A percentile compares a stretch with the other conserved stretches of the same genome.
Evolutionary conservation across 1,140 invertebrate species (phyloP).

Genomic region (Goniozus legneri): DNA sequence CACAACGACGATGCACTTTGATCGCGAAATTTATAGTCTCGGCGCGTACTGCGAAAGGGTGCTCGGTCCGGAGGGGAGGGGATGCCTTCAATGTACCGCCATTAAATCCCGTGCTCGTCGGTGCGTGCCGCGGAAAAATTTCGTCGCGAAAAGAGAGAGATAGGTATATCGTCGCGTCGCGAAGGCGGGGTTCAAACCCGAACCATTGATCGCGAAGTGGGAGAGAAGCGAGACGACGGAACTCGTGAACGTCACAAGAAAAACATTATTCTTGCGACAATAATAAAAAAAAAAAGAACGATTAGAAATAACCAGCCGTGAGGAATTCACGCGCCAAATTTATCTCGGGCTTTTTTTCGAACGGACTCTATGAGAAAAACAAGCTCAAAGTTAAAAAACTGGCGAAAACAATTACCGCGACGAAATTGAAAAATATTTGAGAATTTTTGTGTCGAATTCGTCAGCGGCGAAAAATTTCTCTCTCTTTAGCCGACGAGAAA

Average conservation of each 20-base stretch:
- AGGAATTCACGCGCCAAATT: neutral
- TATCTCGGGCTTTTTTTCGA: neutral
- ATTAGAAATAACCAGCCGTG: too few relatives aligned
- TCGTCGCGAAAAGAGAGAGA: too few relatives aligned
- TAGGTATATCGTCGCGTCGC: conserved; percentile 21
- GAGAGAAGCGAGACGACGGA: neutral
- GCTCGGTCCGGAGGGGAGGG: too few relatives aligned
- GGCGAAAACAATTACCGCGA: too few relatives aligned
- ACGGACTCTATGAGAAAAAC: too few relatives aligned
- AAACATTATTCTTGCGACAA: conserved; percentile 33
- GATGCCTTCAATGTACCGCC: conserved; percentile 31
- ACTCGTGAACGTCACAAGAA: conserved; percentile 23
- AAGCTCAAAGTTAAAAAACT: too few relatives aligned
- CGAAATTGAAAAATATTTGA: too few relatives aligned
- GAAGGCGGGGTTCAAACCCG: conserved; percentile 18
- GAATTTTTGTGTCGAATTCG: too few relatives aligned
- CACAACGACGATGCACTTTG: conserved; percentile 33
- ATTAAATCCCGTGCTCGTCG: conserved; percentile 32
- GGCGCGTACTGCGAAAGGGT: too few relatives aligned
- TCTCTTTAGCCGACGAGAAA: too few relatives aligned
- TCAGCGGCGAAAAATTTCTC: too few relatives aligned
- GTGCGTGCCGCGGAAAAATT: conserved; percentile 34
- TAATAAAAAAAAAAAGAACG: too few relatives aligned
- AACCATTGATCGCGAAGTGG: neutral
- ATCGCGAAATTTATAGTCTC: conserved; percentile 36